Conservation (phyloP, 1,140 invertebrate species). For the Apolygus lucorum region DNA sequence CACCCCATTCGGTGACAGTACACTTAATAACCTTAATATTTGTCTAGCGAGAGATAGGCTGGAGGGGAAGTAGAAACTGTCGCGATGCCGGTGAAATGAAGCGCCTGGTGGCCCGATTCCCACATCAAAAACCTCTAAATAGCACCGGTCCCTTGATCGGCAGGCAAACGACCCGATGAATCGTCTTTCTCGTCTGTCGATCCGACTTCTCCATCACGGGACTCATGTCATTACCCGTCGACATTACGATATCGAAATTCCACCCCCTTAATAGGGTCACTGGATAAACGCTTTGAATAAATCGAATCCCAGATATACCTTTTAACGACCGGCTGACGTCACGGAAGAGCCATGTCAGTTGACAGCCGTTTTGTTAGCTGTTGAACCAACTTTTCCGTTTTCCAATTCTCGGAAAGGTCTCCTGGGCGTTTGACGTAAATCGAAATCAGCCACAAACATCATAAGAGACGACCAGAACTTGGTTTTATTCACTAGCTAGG, state of each 20-base stretch:
- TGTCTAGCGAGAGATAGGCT: neutral
- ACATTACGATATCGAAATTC: conserved; percentile 7
- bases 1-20: conserved; percentile 2
- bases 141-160: conserved; percentile 1
- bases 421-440: no score
- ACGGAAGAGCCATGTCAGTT: neutral
- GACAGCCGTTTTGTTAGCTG: neutral
- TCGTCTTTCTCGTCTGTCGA: neutral
- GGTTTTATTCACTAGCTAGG: no score
- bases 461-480: no score
- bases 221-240: neutral
- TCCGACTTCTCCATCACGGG: neutral
- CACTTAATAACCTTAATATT: conserved; percentile 17
- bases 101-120: conserved; percentile 15
- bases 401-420: no score
- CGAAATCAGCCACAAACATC: no score
- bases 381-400: neutral
- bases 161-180: conserved; percentile 5
- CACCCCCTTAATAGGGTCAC: conserved; percentile 1
- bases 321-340: neutral
- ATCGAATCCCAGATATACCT: neutral
- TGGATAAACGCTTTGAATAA: conserved; percentile 6
- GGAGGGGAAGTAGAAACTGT: neutral
- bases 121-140: conserved; percentile 16
- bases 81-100: conserved; percentile 11